Base-by-base conservation (phyloP, 2,113 vertebrate genomes). In the Raja brachyura region DNA sequence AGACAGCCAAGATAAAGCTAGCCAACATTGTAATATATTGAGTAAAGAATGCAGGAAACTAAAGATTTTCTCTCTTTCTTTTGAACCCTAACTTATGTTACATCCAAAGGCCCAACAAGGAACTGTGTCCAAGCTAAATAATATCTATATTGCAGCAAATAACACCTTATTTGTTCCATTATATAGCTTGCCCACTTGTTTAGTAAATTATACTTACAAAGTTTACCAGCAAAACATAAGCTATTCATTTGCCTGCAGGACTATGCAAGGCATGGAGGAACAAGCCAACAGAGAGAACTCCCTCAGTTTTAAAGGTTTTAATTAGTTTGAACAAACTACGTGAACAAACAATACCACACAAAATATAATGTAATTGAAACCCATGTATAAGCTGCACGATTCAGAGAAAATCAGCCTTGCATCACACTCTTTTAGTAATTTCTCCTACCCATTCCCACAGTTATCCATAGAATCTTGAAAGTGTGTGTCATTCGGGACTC, bases 1-100 rank as follows among this genome's bases (percentile, higher is more conserved):
- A 63, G n/a, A 31, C 28, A 63, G 83, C 59, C 83, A 88, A 88
- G 13, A 18, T 63, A 63, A 66, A n/a, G 83, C 59, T 63, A 63
- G 59, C 28, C 59, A 88, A 88, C 59, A 88, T 63, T 63, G 28
- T 25, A 63, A 88, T 66, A 63, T 88, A 18, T 63, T 88, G 83
- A 88, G n/a, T 33, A 88, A 88, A 56, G 59, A 18, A 85, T 85
- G 54, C 25, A 61, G 81, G 81, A 85, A 85, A 59, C 25, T n/a
- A 85, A 85, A 85, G 22, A 85, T 18, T 63, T 66, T 28, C 59
- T 88, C 83, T 66, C 28, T 31, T 25, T 28, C 54, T 88, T 28
- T 88, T 88, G 39, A 56, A 66, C 59, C 83, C 83, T 88, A 28
- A 20, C 83, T 66, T 1, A 66, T 88, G 56, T n/a, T 66, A 13